A percentile compares a stretch with the other conserved stretches of the same genome.
Conservation (phyloP, 2,113 vertebrate species). For the Mungos mungo region DNA sequence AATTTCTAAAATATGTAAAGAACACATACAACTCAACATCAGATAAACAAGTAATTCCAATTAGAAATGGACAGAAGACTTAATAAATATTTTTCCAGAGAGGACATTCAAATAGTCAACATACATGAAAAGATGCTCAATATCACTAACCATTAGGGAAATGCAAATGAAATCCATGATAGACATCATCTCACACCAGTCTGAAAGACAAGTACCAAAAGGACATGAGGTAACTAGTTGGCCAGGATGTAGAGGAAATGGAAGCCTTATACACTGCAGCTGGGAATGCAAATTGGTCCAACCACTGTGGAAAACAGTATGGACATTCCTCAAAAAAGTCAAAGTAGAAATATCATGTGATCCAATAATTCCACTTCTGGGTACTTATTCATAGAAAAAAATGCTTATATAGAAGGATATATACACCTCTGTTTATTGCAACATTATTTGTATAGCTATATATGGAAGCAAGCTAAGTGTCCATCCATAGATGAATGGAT, state of each 20-base stretch:
- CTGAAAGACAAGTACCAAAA: neutral
- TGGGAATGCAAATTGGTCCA: neutral
- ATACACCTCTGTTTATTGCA: neutral
- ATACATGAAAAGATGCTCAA: neutral
- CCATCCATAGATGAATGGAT: neutral
- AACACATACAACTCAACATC: neutral
- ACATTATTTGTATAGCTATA: neutral
- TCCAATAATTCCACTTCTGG: neutral
- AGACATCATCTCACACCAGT: neutral
- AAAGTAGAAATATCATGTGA: neutral
- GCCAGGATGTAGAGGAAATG: neutral
- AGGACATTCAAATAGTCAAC: neutral
- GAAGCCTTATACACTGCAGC: neutral
- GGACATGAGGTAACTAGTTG: neutral
- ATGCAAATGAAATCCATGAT: neutral
- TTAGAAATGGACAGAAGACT: neutral
- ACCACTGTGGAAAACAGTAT: neutral
- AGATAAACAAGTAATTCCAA: neutral
- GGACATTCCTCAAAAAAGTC: neutral
- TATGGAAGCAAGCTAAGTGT: neutral
- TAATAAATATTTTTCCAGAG: neutral
- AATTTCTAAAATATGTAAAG: neutral
- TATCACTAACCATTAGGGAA: neutral
- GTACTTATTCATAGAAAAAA: neutral
- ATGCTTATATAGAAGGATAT: neutral